A percentile compares a stretch with the other conserved stretches of the same genome.
Evolutionary conservation across 1,140 invertebrate species (phyloP).

Genomic region (Stegodyphus mimosarum): DNA sequence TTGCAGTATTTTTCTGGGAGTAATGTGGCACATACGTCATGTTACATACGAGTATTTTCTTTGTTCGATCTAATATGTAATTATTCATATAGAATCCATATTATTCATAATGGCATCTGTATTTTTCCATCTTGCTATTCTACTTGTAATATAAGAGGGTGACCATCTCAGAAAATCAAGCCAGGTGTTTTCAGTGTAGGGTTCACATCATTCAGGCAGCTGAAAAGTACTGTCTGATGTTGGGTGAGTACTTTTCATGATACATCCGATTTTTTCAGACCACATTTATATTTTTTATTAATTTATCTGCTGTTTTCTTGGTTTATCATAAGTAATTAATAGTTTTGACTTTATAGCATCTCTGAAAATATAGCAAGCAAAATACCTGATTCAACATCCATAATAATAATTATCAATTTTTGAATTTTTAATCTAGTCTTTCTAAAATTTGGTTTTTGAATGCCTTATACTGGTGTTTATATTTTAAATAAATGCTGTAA

Average conservation of each 20-base stretch:
- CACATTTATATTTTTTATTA: too few species aligned
- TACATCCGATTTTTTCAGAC: background rate
- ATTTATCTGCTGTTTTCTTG: too few species aligned
- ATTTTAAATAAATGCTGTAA: too few species aligned
- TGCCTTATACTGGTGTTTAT: too few species aligned
- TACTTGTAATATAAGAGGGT: constrained; percentile 12
- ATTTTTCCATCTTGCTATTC: constrained; percentile 16
- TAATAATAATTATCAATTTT: too few species aligned
- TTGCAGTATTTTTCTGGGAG: background rate
- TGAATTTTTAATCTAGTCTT: too few species aligned
- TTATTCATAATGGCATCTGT: constrained; percentile 11
- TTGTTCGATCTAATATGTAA: constrained; percentile 4
- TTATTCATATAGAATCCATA: constrained; percentile 16
- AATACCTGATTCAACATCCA: too few species aligned
- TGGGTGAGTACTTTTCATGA: background rate
- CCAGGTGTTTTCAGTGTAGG: constrained; percentile 12
- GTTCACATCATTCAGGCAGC: background rate
- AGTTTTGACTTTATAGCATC: too few species aligned
- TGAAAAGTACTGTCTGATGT: background rate
- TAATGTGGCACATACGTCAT: background rate
- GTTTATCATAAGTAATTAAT: too few species aligned
- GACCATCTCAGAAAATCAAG: constrained; percentile 7
- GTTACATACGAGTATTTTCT: background rate
- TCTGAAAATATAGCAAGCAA: too few species aligned
- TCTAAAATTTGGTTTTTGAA: too few species aligned